Base-by-base conservation (phyloP, 1,140 invertebrate species). In the Ceratitis capitata region DNA sequence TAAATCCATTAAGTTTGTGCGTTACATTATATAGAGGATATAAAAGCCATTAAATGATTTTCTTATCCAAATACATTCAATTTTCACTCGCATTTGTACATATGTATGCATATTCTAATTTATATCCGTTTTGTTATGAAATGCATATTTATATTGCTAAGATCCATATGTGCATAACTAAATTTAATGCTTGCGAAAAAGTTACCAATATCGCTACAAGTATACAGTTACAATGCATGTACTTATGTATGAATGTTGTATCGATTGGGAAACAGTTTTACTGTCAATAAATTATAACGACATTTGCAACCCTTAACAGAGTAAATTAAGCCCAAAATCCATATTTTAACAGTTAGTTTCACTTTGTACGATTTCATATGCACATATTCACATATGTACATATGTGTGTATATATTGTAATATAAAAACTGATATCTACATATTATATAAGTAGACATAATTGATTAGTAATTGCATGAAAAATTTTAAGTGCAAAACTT, bases 1-100 rank as follows among this genome's bases (percentile, higher is more conserved):
- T 78, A 78, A 26, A 32, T 45, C 39, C 69, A 78, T 78, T 78
- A 78, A 78, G n/a, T n/a, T n/a, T n/a, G n/a, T n/a, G n/a, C n/a
- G n/a, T n/a, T n/a, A n/a, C n/a, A n/a, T n/a, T n/a, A n/a, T n/a
- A n/a, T n/a, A n/a, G n/a, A n/a, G n/a, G n/a, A n/a, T n/a, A n/a
- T n/a, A n/a, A n/a, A n/a, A n/a, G n/a, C n/a, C n/a, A n/a, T n/a
- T 61, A 61, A 61, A 61, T 23, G 56, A 29, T 61, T 26, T 61
- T 4, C 56, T 61, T 26, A 61, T n/a, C 42, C 45, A 45, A 42
- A 39, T n/a, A 45, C 26, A 45, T 29, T 23, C 56, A 29, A 61
- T 61, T 26, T 6, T 61, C 3, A 61, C 23, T 7, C 23, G 29
- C 0, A 26, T 26, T 10, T 12, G 29, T 61, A 29, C 3, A 61